Evolutionary conservation across 2,113 vertebrate genomes (phyloP).

Genomic region (Bagarius yarrelli): DNA sequence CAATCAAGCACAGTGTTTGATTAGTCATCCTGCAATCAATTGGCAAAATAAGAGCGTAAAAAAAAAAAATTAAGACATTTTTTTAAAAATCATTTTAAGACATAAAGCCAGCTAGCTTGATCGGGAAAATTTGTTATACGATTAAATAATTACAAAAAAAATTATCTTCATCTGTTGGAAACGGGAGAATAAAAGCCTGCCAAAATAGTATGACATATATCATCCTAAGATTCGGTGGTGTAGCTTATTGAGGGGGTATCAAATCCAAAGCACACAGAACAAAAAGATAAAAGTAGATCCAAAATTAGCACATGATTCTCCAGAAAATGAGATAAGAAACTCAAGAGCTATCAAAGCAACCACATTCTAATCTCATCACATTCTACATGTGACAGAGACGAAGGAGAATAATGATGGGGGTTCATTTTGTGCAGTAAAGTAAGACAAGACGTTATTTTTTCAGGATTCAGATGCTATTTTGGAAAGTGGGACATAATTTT

Average conservation of each 20-base stretch:
- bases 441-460: neutral
- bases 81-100: constrained; percentile 26
- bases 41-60: neutral
- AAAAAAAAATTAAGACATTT: no score
- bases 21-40: constrained; percentile 44
- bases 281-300: constrained; percentile 32
- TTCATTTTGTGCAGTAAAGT: constrained; percentile 1
- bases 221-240: neutral
- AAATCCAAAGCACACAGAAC: constrained; percentile 39
- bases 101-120: constrained; percentile 21
- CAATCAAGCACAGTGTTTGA: constrained; percentile 63
- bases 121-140: constrained; percentile 7
- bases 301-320: neutral
- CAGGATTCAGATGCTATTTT: neutral
- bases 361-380: no score
- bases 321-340: constrained; percentile 13
- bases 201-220: constrained; percentile 10
- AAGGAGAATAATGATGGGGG: neutral
- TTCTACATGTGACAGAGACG: neutral
- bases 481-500: neutral
- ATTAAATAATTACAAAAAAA: constrained; percentile 24
- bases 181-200: constrained; percentile 8
- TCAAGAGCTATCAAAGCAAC: neutral
- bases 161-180: constrained; percentile 29
- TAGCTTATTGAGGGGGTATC: constrained; percentile 15